These are phyloP conservation scores for Celastrina argiolus DNA, from an alignment of 2,888 invertebrate species.

Conservation along the genomic window DNA sequence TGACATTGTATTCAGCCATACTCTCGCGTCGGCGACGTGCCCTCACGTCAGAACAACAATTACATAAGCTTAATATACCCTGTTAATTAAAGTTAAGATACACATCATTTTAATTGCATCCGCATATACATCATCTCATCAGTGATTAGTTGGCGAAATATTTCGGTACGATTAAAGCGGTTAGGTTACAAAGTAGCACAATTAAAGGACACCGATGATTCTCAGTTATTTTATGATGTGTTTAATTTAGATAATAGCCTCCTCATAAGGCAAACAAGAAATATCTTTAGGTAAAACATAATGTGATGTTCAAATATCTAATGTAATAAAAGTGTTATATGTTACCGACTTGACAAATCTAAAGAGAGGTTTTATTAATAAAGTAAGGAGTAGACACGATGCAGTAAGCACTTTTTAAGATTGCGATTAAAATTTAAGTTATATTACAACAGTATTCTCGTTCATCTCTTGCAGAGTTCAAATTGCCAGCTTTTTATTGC, in stretches of 20 bases:
- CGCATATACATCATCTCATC: background rate
- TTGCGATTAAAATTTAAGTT: too few species aligned
- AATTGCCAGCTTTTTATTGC: too few species aligned
- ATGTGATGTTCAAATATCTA: too few species aligned
- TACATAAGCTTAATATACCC: constrained; percentile 28
- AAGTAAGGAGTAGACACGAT: too few species aligned
- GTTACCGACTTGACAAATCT: too few species aligned
- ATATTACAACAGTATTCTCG: too few species aligned
- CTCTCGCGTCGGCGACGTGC: constrained; percentile 26
- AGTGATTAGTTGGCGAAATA: background rate
- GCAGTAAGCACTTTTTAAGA: too few species aligned
- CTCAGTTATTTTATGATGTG: background rate
- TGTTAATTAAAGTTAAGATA: constrained; percentile 22
- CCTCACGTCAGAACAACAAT: constrained; percentile 30
- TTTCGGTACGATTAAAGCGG: background rate
- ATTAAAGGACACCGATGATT: background rate
- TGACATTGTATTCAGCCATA: background rate
- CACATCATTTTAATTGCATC: constrained; percentile 10
- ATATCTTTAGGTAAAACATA: too few species aligned
- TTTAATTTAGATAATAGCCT: background rate
- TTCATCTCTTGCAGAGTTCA: too few species aligned
- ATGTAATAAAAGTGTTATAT: too few species aligned
- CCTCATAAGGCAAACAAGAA: background rate
- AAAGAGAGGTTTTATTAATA: too few species aligned
- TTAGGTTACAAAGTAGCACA: background rate